Evolutionary conservation across 1,140 invertebrate species (phyloP), one percentile per base, ranked within the genome.

Genomic region (Caerostris extrusa): DNA sequence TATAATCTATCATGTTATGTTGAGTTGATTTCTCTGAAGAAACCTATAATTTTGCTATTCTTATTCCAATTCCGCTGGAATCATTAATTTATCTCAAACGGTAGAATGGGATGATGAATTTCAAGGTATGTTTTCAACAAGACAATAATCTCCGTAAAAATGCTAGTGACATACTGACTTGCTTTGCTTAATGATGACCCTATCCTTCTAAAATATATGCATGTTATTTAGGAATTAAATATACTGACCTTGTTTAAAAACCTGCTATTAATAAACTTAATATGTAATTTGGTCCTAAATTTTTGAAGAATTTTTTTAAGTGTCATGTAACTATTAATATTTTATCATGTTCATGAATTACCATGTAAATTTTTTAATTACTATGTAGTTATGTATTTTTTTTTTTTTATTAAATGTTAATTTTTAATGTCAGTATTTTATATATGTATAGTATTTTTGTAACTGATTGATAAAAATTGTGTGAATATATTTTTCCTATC

Each of bases 61-160:
- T 93, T 93, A 93, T 93, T 93, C 58, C 92, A 93, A 93, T 93
- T 91, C 87, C 61, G 57, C 93, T 83, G 93, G 77, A 90, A 90
- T 55, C 67, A 17, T 94, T 95, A 95, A 90, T 94, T 96, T 96
- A 95, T 95, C 94, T 77, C 95, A 95, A 98, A 97, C 98, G 98
- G 98, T 99, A 98, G 98, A 99, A 97, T 99, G 99, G 98, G 99
- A 99, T 97, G 98, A 99, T 98, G 98, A 99, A 97, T 99, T 99
- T 97, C 98, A 98, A 99, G 98, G 98, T 99, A 99, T 98, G 98
- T 98, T 86, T 81, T 69, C 57, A 58, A 71, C 58, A 17, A 93
- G 34, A 77, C 60, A 55, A 57, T 67, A 77, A 81, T 95, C 94
- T 94, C 95, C 94, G 94, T 86, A 95, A 94, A 94, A 94, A 82